Evolutionary conservation across 1,140 invertebrate genomes (phyloP).

Genomic region (Centruroides sculpturatus): DNA sequence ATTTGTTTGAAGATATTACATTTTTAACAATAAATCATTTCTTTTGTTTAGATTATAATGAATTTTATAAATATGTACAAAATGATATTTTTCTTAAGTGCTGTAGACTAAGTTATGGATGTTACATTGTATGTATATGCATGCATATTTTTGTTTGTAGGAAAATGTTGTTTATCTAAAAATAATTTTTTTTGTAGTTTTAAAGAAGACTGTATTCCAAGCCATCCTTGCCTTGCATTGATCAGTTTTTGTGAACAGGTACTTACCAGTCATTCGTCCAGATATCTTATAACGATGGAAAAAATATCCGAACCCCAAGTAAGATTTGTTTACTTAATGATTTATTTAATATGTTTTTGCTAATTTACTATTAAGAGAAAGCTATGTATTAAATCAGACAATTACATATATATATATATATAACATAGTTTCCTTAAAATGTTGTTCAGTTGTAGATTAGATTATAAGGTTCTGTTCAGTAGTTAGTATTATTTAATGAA

Average conservation of each 20-base stretch:
- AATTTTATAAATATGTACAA: neutral
- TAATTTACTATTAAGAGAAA: too few species aligned
- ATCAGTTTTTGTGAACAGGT: conserved; percentile 74
- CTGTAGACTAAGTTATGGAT: neutral
- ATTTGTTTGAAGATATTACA: neutral
- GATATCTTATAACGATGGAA: conserved; percentile 70
- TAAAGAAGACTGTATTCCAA: conserved; percentile 51
- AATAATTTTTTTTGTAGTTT: conserved; percentile 44
- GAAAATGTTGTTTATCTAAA: conserved; percentile 34
- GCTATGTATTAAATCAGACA: too few species aligned
- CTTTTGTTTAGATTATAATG: neutral
- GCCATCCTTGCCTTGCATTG: conserved; percentile 59
- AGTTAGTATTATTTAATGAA: too few species aligned
- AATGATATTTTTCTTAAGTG: conserved; percentile 4
- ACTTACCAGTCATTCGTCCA: conserved; percentile 55
- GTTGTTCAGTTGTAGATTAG: too few species aligned
- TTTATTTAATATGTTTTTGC: too few species aligned
- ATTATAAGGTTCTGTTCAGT: too few species aligned
- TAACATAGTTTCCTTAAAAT: too few species aligned
- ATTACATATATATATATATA: too few species aligned
- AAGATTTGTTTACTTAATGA: too few species aligned
- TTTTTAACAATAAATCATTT: neutral
- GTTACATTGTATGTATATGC: too few species aligned
- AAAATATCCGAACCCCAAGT: conserved; percentile 39
- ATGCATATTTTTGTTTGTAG: neutral